Evolutionary conservation across 2,888 invertebrate species (phyloP).

Genomic region (Calameuta idolon): DNA sequence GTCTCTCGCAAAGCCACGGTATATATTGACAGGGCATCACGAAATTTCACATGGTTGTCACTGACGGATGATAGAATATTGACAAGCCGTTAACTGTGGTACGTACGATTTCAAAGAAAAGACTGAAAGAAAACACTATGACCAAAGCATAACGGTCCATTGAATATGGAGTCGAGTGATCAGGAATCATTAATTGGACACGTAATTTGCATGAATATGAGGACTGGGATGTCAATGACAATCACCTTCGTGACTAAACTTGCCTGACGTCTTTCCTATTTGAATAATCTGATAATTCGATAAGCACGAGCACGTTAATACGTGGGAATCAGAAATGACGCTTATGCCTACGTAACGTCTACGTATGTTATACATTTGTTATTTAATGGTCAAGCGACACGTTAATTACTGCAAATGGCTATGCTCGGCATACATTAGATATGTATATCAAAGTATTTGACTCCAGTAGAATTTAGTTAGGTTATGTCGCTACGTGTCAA

Average conservation of each 20-base stretch:
- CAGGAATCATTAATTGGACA: background rate
- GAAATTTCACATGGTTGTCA: background rate
- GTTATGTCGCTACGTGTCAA: too few species aligned
- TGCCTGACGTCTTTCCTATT: background rate
- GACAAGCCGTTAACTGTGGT: background rate
- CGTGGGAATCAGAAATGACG: background rate
- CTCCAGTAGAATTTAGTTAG: background rate
- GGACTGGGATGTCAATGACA: slow-evolving; percentile 1
- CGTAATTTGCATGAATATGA: background rate
- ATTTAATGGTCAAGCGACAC: background rate
- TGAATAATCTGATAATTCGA: slow-evolving; percentile 16
- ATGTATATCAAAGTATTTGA: background rate
- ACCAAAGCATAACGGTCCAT: background rate
- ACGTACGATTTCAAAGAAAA: background rate
- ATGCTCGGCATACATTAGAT: background rate
- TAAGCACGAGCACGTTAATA: slow-evolving; percentile 20
- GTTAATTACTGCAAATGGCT: background rate
- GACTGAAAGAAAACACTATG: background rate
- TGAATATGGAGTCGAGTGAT: background rate
- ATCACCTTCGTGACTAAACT: background rate
- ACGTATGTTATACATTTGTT: too few species aligned
- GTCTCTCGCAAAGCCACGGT: background rate
- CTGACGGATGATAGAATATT: background rate
- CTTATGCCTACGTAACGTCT: background rate
- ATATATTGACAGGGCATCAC: background rate